These are phyloP conservation scores for Gavialis gangeticus DNA, from an alignment of 2,113 vertebrate genomes.

Conservation along the genomic window DNA sequence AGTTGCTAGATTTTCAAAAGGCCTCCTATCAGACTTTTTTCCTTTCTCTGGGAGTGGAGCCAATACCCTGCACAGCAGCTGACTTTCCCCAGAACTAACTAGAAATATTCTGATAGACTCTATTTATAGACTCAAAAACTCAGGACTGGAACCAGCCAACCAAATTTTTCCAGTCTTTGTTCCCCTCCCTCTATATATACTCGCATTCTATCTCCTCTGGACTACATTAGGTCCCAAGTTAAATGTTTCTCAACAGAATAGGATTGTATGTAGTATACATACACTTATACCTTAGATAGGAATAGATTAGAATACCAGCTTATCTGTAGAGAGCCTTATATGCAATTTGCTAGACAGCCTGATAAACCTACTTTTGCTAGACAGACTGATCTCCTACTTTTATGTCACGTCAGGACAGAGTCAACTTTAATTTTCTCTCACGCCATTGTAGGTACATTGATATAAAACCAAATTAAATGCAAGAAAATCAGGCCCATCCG, in stretches of 20 bases:
- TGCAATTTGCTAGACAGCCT: background rate
- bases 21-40: conserved; percentile 54
- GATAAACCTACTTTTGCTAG: background rate
- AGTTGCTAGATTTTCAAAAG: conserved; percentile 70
- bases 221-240: conserved; percentile 44
- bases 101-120: conserved; percentile 76
- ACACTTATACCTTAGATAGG: background rate
- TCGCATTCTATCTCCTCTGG: background rate
- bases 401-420: background rate
- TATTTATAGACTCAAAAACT: conserved; percentile 74
- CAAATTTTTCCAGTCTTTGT: conserved; percentile 71
- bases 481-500: background rate
- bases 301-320: background rate
- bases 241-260: background rate
- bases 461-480: background rate
- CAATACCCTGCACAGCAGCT: conserved; percentile 71
- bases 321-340: background rate
- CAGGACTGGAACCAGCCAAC: conserved; percentile 66
- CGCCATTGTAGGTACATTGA: background rate
- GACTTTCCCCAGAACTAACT: conserved; percentile 75
- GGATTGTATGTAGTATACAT: background rate
- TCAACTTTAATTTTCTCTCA: background rate
- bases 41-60: conserved; percentile 70
- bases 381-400: background rate
- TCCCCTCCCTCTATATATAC: conserved; percentile 14